A percentile compares a stretch with the other conserved stretches of the same genome.
phyloP scores from a whole-genome alignment of 2,888 invertebrate genomes.

The Mantis religiosa region DNA sequence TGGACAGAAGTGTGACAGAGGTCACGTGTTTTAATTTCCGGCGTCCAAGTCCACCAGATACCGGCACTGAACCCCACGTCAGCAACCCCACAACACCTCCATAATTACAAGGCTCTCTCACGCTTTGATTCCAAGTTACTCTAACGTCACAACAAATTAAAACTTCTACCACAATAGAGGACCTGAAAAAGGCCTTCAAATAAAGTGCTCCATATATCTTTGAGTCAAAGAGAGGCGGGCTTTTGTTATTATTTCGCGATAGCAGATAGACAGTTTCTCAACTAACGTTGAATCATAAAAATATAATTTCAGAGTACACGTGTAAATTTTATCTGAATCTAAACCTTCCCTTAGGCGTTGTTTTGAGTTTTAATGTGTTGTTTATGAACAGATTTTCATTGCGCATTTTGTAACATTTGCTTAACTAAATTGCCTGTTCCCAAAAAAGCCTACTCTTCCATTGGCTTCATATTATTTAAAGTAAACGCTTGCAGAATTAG shows the following conservation, averaged over 20 bases:
- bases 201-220: not conserved
- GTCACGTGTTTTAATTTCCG: slow-evolving; percentile 16
- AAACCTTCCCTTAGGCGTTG: too few species aligned
- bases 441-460: too few species aligned
- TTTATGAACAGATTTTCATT: too few species aligned
- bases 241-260: not conserved
- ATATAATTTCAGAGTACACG: too few species aligned
- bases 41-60: not conserved
- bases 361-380: too few species aligned
- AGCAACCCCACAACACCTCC: not conserved
- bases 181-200: not conserved
- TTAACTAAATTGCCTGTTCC: too few species aligned
- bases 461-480: too few species aligned
- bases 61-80: not conserved
- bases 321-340: too few species aligned
- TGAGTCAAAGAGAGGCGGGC: not conserved
- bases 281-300: too few species aligned
- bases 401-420: too few species aligned
- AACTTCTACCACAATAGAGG: not conserved
- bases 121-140: not conserved
- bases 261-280: too few species aligned
- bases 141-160: not conserved
- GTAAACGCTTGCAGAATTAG: too few species aligned
- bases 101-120: not conserved
- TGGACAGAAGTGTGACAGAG: not conserved